phyloP scores from a whole-genome alignment of 2,113 vertebrate genomes.

The Otocyon megalotis region DNA sequence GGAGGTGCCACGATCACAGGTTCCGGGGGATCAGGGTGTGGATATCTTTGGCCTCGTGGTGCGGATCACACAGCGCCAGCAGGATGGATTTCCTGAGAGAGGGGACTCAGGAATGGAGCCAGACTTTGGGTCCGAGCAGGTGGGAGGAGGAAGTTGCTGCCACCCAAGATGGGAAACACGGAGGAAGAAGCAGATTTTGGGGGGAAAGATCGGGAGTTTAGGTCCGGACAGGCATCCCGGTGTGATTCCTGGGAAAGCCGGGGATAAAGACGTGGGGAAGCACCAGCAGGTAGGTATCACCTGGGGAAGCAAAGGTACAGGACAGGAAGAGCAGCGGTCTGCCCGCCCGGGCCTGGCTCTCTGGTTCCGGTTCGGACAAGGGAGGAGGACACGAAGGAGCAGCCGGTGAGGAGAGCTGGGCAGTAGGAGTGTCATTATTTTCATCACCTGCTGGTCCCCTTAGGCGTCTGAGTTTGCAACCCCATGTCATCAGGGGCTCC shows the following conservation, averaged over 20 bases:
- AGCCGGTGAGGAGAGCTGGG: neutral
- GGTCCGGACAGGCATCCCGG: neutral
- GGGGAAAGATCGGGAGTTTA: neutral
- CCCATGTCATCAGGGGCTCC: neutral
- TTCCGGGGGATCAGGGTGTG: neutral
- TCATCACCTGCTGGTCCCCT: too few relatives aligned
- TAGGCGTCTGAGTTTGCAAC: too few relatives aligned
- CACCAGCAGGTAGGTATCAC: neutral
- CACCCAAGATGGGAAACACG: neutral
- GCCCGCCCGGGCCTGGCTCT: neutral
- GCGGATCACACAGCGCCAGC: neutral
- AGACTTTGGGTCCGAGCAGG: neutral
- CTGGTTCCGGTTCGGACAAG: neutral
- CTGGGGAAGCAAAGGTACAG: neutral
- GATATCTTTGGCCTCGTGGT: neutral
- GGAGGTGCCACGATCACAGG: rapidly evolving
- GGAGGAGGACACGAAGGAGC: neutral
- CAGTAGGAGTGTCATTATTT: neutral
- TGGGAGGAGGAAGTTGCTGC: neutral
- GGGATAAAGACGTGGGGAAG: neutral
- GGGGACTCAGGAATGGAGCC: neutral
- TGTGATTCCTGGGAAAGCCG: neutral
- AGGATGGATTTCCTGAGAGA: neutral
- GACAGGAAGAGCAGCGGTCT: rapidly evolving
- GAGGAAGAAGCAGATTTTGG: neutral